Evolutionary conservation across 2,113 vertebrate genomes (phyloP).

Genomic region (Leucosticte australis): DNA sequence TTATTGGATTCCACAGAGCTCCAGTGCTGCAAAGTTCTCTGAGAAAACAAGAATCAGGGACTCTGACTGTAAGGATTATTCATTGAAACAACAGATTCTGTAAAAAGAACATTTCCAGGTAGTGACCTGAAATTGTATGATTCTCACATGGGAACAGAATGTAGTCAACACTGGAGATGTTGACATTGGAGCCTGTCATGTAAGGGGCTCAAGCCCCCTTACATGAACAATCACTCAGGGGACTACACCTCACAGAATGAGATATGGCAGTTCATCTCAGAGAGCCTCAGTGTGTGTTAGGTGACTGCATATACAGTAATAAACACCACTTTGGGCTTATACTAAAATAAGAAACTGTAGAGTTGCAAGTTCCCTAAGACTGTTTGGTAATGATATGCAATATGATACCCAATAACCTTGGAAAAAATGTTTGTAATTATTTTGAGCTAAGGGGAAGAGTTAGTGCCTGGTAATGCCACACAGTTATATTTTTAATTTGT

Average conservation of each 20-base stretch:
- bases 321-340: not conserved
- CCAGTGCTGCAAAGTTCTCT: not conserved
- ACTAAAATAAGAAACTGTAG: not conserved
- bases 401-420: not conserved
- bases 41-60: not conserved
- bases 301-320: not conserved
- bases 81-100: not conserved
- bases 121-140: not conserved
- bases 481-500: not conserved
- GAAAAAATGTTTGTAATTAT: not conserved
- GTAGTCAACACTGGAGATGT: not conserved
- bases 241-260: not conserved
- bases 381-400: not conserved
- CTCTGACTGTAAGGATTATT: not conserved
- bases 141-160: not conserved
- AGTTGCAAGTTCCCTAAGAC: not conserved
- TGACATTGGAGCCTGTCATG: not conserved
- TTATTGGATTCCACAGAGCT: not conserved
- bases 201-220: not conserved
- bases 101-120: not conserved
- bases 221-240: not conserved
- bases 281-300: not conserved
- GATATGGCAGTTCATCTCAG: not conserved
- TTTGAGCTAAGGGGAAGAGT: not conserved
- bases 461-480: not conserved